A percentile compares a stretch with the other conserved stretches of the same genome.
Evolutionary conservation across 2,797 vertebrate genomes (phyloP).

Genomic region (Sebastes kiyomatsui): DNA sequence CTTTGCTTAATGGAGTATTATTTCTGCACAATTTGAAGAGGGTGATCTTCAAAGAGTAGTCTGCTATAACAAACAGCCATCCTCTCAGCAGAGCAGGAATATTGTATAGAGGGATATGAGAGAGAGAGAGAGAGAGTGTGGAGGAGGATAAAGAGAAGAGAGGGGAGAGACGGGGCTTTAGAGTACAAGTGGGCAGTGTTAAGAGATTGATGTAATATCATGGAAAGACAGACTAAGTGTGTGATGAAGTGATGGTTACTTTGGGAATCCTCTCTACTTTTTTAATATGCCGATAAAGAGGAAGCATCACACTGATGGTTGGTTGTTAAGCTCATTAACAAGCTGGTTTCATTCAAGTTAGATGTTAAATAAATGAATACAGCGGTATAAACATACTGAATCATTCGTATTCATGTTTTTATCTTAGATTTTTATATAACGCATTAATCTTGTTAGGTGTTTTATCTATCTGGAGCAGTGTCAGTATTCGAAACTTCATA

Average conservation of each 20-base stretch:
- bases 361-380: constrained; percentile 5
- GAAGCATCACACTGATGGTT: neutral
- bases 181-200: neutral
- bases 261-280: neutral
- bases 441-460: neutral
- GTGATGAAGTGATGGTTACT: neutral
- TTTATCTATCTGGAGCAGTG: neutral
- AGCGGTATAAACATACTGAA: neutral
- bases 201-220: neutral
- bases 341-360: constrained; percentile 22
- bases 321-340: constrained; percentile 30
- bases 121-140: neutral
- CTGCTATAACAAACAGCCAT: constrained; percentile 61
- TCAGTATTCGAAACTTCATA: rapidly evolving
- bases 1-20: constrained; percentile 83
- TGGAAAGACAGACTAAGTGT: neutral
- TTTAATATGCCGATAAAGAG: neutral
- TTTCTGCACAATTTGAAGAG: constrained; percentile 82
- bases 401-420: neutral
- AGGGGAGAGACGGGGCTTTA: constrained; percentile 3
- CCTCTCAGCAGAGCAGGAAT: constrained; percentile 51
- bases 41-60: constrained; percentile 80
- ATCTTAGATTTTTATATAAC: neutral
- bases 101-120: constrained; percentile 28
- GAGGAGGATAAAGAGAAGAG: constrained; percentile 18